These are phyloP conservation scores for Drosophila kurseongensis DNA, from an alignment of 1,140 invertebrate genomes.

Conservation along the genomic window DNA sequence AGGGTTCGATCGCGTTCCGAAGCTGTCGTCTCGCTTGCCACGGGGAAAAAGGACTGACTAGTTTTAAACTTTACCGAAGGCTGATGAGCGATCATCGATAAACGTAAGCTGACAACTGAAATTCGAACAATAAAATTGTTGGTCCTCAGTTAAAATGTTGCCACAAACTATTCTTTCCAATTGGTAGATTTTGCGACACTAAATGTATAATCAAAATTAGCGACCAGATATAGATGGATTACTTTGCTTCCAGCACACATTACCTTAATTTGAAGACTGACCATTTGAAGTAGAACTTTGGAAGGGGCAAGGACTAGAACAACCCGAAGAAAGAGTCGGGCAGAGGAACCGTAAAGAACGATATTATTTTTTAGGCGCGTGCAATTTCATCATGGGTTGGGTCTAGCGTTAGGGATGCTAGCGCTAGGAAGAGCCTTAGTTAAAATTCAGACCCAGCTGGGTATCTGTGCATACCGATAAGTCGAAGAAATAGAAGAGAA, in stretches of 20 bases:
- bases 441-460: conserved; percentile 16
- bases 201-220: conserved; percentile 73
- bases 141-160: conserved; percentile 20
- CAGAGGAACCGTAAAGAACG: background rate
- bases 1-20: conserved; percentile 1
- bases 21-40: conserved; percentile 1
- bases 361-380: conserved; percentile 17
- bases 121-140: conserved; percentile 56
- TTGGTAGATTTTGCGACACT: conserved; percentile 39
- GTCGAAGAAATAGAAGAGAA: background rate
- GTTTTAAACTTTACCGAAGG: conserved; percentile 27
- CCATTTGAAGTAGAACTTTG: conserved; percentile 69
- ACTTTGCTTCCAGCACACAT: conserved; percentile 38
- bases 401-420: background rate
- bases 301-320: conserved; percentile 18
- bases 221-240: conserved; percentile 13
- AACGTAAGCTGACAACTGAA: conserved; percentile 16
- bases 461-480: conserved; percentile 21
- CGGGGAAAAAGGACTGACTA: conserved; percentile 38
- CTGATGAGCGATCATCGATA: conserved; percentile 6
- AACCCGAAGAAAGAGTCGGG: conserved; percentile 17
- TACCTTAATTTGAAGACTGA: conserved; percentile 78
- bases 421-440: conserved; percentile 24
- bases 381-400: conserved; percentile 33
- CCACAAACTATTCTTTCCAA: conserved; percentile 43